Percentiles rank a stretch among this genome's conserved stretches.
Evolutionary conservation across 92 coral and sea anemone species (phyloP).

Genomic region (Blastomussa wellsi): DNA sequence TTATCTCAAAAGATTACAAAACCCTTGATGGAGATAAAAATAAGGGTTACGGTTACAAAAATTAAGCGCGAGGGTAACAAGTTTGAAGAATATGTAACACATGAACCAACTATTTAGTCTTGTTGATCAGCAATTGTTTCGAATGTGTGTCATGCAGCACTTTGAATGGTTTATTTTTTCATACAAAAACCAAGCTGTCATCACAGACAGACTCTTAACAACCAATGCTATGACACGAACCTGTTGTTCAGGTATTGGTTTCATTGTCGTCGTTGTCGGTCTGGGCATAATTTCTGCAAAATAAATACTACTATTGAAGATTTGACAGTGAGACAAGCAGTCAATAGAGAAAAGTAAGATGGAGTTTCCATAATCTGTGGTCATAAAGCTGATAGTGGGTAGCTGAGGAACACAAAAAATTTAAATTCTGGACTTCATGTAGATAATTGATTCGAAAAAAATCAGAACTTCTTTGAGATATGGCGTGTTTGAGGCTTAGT

Average conservation of each 20-base stretch:
- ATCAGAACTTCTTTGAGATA: too few species aligned
- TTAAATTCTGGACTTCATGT: too few species aligned
- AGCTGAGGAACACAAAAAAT: too few species aligned
- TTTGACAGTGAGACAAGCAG: too few species aligned
- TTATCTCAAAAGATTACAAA: background rate
- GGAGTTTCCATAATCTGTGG: too few species aligned
- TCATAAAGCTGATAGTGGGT: too few species aligned
- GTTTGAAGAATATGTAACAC: background rate
- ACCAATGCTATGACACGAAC: slow-evolving; percentile 24
- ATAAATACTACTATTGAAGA: background rate
- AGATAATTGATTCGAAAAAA: too few species aligned
- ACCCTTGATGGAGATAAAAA: background rate
- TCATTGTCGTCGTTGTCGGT: slow-evolving; percentile 66
- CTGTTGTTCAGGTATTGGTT: slow-evolving; percentile 49
- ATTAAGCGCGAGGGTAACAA: background rate
- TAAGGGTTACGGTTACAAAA: background rate
- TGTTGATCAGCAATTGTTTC: background rate
- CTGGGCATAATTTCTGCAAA: slow-evolving; percentile 42
- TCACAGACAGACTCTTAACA: background rate
- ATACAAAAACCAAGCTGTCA: background rate
- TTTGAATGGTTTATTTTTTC: too few species aligned
- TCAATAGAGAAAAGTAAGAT: too few species aligned
- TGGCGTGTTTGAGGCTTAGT: too few species aligned
- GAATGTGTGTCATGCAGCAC: background rate
- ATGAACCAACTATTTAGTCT: too few species aligned